Evolutionary conservation across 30 jellyfish, hydroid and myxozoan genomes (phyloP).

Genomic region (Chironex yamaguchii): DNA sequence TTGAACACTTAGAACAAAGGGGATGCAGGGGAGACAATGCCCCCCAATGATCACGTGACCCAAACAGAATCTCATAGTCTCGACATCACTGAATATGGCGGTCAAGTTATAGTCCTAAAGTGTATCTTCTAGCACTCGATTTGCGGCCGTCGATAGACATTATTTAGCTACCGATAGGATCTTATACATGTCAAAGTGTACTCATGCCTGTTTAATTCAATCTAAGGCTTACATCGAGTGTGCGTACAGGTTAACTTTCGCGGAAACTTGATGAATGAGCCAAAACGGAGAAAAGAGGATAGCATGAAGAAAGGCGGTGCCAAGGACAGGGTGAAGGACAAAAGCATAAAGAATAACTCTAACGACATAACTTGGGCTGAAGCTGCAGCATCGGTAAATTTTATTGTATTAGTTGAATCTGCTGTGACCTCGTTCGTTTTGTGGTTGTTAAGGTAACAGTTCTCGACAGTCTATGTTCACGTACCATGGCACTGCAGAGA

Average conservation of each 20-base stretch:
- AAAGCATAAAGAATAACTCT: background rate
- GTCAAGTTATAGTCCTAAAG: background rate
- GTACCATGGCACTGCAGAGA: too few species aligned
- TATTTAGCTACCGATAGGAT: too few species aligned
- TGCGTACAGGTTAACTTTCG: too few species aligned
- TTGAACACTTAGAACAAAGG: background rate
- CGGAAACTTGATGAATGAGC: background rate
- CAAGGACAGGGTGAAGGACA: background rate
- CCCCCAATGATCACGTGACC: background rate
- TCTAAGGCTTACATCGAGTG: too few species aligned
- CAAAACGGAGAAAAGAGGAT: background rate
- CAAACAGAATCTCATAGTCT: background rate
- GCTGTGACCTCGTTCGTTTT: too few species aligned
- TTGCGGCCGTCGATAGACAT: too few species aligned
- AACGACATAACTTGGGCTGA: background rate
- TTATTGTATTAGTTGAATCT: too few species aligned
- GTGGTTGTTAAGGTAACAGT: too few species aligned
- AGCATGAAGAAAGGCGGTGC: slow-evolving; percentile 1
- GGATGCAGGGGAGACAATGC: background rate
- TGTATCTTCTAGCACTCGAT: too few species aligned
- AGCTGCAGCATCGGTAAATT: background rate
- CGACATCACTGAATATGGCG: background rate
- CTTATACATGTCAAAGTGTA: too few species aligned
- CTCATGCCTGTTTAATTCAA: too few species aligned
- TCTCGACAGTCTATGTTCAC: too few species aligned